Evolutionary conservation across 92 coral and sea anemone genomes (phyloP).

Genomic region (Diadumene lineata): DNA sequence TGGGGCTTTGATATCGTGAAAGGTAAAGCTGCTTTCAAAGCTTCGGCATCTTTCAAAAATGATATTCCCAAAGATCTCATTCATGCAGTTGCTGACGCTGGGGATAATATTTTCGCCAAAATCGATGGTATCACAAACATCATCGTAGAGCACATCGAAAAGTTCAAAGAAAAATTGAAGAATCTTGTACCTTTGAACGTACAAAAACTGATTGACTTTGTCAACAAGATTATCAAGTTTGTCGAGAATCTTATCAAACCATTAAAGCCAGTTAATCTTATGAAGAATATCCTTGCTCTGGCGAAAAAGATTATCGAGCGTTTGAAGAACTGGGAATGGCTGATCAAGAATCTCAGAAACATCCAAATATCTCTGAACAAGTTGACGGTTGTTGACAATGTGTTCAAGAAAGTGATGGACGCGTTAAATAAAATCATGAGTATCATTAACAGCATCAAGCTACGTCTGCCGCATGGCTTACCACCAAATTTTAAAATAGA

Average conservation of each 20-base stretch:
- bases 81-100: conserved; percentile 61
- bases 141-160: conserved; percentile 40
- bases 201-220: conserved; percentile 48
- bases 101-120: conserved; percentile 55
- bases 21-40: conserved; percentile 83
- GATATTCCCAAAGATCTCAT: conserved; percentile 83
- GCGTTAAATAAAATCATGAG: conserved; percentile 73
- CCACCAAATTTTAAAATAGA: conserved; percentile 69
- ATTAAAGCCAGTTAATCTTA: conserved; percentile 29
- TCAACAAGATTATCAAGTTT: conserved; percentile 43
- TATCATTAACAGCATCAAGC: conserved; percentile 60
- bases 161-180: conserved; percentile 46
- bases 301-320: conserved; percentile 22
- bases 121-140: conserved; percentile 60
- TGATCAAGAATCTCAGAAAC: conserved; percentile 60
- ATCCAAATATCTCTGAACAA: conserved; percentile 66
- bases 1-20: conserved; percentile 65
- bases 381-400: conserved; percentile 72
- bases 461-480: conserved; percentile 78
- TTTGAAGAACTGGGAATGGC: conserved; percentile 73
- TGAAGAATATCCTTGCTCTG: conserved; percentile 21
- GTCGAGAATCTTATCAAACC: conserved; percentile 36
- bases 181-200: conserved; percentile 42
- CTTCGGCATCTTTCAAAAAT: conserved; percentile 73
- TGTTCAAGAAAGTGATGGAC: conserved; percentile 72